These are phyloP conservation scores for Mohoua ochrocephala DNA, from an alignment of 2,113 vertebrate genomes.

Conservation along the genomic window DNA sequence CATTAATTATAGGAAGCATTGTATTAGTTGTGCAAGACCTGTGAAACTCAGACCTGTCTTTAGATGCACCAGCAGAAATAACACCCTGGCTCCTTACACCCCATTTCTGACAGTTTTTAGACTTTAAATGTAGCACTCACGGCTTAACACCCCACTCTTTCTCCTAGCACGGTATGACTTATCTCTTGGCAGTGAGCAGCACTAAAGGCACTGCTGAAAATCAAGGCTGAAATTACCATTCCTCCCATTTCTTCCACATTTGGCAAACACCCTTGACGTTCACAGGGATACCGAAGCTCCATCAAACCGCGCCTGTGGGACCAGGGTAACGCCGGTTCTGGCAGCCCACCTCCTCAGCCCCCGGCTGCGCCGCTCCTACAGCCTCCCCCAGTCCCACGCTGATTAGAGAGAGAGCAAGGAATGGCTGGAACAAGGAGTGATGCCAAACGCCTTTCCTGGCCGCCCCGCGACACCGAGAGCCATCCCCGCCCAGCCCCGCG, in stretches of 20 bases:
- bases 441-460: too few species aligned
- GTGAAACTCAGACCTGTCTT: neutral
- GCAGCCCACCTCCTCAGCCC: neutral
- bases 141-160: neutral
- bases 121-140: accelerated
- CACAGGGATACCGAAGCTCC: neutral
- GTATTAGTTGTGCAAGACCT: neutral
- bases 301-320: accelerated
- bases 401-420: neutral
- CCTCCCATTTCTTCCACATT: neutral
- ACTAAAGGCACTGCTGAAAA: neutral
- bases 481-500: neutral
- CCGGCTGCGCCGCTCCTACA: neutral
- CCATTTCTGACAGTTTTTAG: neutral
- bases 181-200: accelerated
- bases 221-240: neutral
- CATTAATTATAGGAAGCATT: neutral
- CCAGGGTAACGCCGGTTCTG: accelerated
- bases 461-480: neutral
- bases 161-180: neutral
- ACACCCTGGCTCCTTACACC: neutral
- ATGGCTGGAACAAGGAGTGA: neutral
- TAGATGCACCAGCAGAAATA: neutral
- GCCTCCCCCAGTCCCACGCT: accelerated
- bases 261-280: neutral